These are phyloP conservation scores for Brachyalestes nurse DNA, from an alignment of 2,797 vertebrate species.

Conservation along the genomic window DNA sequence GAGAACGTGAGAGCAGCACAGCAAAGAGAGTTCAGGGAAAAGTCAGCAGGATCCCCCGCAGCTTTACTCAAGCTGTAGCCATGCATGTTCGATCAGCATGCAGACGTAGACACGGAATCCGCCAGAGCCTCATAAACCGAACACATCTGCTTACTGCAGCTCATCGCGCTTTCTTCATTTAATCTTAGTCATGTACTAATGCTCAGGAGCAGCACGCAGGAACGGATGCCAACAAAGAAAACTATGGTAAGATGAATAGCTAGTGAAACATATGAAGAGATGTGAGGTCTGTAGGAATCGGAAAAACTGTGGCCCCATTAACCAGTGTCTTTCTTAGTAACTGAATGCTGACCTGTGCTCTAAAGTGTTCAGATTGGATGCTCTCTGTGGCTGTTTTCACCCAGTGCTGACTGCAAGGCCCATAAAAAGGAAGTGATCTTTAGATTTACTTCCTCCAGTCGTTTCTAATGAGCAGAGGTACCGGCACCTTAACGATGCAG, in stretches of 20 bases:
- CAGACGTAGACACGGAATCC: neutral
- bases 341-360: slow-evolving; percentile 1
- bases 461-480: slow-evolving; percentile 72
- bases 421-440: slow-evolving; percentile 52
- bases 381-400: slow-evolving; percentile 25
- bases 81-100: slow-evolving; percentile 9
- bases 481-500: slow-evolving; percentile 45
- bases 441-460: slow-evolving; percentile 65
- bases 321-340: slow-evolving; percentile 15
- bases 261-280: slow-evolving; percentile 6
- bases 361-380: neutral
- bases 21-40: slow-evolving; percentile 72
- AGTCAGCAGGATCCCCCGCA: slow-evolving; percentile 62
- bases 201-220: neutral
- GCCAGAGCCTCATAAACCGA: slow-evolving; percentile 1
- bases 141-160: neutral
- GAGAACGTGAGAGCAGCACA: slow-evolving; percentile 46
- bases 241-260: neutral
- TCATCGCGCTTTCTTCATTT: neutral
- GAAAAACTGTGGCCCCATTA: slow-evolving; percentile 1
- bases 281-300: neutral
- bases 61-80: slow-evolving; percentile 8
- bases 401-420: slow-evolving; percentile 37
- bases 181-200: neutral
- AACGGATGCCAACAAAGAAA: neutral